Evolutionary conservation across 2,797 vertebrate species (phyloP), one percentile per base, ranked within the genome.

Genomic region (Liparis tanakae): DNA sequence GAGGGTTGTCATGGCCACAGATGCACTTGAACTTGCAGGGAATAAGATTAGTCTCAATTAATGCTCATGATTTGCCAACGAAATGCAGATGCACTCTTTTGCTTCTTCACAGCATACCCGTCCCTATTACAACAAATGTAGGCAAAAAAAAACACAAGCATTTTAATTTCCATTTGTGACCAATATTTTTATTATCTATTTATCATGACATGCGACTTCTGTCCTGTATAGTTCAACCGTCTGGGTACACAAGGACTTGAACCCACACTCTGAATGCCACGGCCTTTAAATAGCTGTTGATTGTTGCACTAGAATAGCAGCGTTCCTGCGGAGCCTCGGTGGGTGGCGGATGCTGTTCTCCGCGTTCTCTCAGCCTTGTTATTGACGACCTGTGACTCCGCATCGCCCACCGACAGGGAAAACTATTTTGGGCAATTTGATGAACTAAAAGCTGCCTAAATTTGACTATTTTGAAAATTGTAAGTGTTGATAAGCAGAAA

Each of bases 1-100:
- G 74, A 33, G 65, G 76, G 91, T 93, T 88, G 72, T 88, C 85
- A 91, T 91, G 90, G 88, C 63, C 79, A 90, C 89, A 78, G 89
- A 90, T 84, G 81, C 65, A 80, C 82, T 88, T 88, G 71, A 82
- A 74, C 79, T 85, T 62, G 62, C 68, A 14, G 65, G 39, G 72
- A 83, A 76, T 39, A 71, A 85, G 72, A 91, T 91, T 85, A 79
- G 83, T 87, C 83, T 77, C 80, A 83, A 88, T 87, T 87, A 81
- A 73, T 60, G 54, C 57, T 79, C 81, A 79, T 76, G 74, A 87
- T 69, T 57, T 78, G 65, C 74, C 53, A 69, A 57, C 22, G 7
- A 30, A 44, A 25, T 30, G 22, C 13, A 7, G 2, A 53, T 48
- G 18, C 18, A 39, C n/a, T 56, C 20, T 15, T 59, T 18, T 36